phyloP scores from a whole-genome alignment of 2,888 invertebrate genomes.

The Baronia brevicornis region DNA sequence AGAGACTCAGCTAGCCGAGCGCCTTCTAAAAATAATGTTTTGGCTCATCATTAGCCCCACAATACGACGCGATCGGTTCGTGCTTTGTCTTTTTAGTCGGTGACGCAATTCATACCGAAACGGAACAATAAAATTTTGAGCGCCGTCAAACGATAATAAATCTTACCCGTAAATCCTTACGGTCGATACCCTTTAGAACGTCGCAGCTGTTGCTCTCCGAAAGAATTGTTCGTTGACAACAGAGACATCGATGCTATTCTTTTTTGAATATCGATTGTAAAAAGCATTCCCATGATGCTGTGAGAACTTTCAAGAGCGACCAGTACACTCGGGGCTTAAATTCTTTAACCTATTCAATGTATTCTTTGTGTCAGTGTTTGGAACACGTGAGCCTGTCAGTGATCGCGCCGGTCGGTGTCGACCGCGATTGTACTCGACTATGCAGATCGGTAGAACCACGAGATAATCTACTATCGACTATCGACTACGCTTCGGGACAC shows the following conservation, averaged over 20 bases:
- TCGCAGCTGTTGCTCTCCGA: conserved; percentile 47
- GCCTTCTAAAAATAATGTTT: conserved; percentile 68
- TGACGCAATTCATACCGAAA: conserved; percentile 70
- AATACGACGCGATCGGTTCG: conserved; percentile 56
- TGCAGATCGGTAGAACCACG: conserved; percentile 32
- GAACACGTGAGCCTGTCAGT: conserved; percentile 29
- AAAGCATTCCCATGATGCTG: conserved; percentile 69
- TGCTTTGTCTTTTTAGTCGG: conserved; percentile 72
- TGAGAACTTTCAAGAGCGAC: conserved; percentile 57
- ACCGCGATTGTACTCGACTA: conserved; percentile 31
- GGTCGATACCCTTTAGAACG: conserved; percentile 23
- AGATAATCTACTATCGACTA: conserved; percentile 31
- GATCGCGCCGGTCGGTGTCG: conserved; percentile 31
- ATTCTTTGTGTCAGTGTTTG: conserved; percentile 45
- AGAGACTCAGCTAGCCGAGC: conserved; percentile 32
- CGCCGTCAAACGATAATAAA: conserved; percentile 24
- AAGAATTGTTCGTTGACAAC: conserved; percentile 72
- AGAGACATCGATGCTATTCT: conserved; percentile 70
- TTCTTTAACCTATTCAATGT: conserved; percentile 52
- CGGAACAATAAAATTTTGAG: conserved; percentile 52
- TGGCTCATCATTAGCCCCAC: conserved; percentile 65
- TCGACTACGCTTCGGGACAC: conserved; percentile 31
- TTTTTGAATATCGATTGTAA: conserved; percentile 74
- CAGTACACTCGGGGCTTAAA: conserved; percentile 54
- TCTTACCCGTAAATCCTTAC: conserved; percentile 23